Conservation (phyloP, 2,113 vertebrate genomes). For the Pteropus alecto region DNA sequence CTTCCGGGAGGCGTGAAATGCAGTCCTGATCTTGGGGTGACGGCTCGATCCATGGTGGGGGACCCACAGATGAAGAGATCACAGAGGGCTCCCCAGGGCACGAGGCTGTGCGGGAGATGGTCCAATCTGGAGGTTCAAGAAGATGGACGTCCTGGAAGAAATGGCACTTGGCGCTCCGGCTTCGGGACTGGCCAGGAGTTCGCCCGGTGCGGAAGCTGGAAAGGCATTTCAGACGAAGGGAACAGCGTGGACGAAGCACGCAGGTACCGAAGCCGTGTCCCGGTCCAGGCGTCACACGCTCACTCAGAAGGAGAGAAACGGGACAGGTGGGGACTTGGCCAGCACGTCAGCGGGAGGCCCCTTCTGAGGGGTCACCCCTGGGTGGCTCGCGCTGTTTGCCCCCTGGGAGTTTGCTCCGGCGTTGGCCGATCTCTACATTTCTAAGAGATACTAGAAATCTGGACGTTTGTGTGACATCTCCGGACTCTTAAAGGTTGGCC, state of each 20-base stretch:
- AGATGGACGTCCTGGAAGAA: neutral
- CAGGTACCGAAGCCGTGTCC: fast-evolving
- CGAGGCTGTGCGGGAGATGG: neutral
- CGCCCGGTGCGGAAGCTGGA: neutral
- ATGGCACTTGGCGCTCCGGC: neutral
- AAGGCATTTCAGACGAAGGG: neutral
- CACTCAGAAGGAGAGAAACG: fast-evolving
- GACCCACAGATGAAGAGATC: neutral
- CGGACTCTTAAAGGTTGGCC: neutral
- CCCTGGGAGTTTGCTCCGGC: fast-evolving
- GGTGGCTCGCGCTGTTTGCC: neutral
- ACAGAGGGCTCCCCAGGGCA: neutral
- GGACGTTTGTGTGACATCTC: neutral
- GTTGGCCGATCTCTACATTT: neutral
- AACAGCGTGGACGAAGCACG: fast-evolving
- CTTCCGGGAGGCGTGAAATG: neutral
- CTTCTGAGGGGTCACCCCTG: fast-evolving
- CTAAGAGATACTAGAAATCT: neutral
- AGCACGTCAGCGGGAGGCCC: fast-evolving
- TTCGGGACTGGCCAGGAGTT: neutral
- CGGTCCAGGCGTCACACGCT: fast-evolving
- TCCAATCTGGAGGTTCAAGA: neutral
- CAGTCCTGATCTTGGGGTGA: no score
- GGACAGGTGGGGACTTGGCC: neutral
- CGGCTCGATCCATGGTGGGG: neutral